A percentile compares a stretch with the other conserved stretches of the same genome.
Evolutionary conservation across 2,888 invertebrate genomes (phyloP).

Genomic region (Bugula neritina): DNA sequence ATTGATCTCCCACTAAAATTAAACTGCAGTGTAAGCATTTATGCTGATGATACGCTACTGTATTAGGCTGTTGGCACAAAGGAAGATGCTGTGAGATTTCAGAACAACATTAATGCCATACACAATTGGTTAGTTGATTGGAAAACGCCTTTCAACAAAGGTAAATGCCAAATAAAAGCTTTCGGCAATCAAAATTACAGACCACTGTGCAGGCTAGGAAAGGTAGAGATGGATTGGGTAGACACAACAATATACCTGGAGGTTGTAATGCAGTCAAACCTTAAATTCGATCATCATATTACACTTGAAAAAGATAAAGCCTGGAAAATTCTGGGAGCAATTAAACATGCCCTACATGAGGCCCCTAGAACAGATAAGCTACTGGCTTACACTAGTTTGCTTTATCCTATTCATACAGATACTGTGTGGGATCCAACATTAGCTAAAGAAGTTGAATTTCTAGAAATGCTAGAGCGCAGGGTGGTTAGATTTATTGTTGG

Average conservation of each 20-base stretch:
- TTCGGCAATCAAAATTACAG: background rate
- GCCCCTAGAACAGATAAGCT: background rate
- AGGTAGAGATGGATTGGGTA: too few species aligned
- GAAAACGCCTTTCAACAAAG: background rate
- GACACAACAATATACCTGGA: background rate
- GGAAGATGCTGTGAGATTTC: background rate
- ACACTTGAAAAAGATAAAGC: background rate
- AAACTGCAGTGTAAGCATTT: background rate
- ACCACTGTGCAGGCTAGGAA: background rate
- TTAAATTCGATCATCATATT: background rate
- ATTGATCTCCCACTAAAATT: background rate
- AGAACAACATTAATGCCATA: background rate
- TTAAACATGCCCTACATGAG: background rate
- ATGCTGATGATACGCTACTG: background rate
- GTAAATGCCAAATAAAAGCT: background rate
- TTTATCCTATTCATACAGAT: background rate
- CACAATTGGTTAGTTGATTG: background rate
- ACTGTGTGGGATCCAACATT: background rate
- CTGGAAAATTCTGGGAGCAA: background rate
- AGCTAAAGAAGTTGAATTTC: too few species aligned
- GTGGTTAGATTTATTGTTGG: background rate
- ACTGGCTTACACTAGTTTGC: background rate
- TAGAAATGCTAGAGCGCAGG: background rate
- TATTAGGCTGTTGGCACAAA: background rate
- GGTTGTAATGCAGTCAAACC: background rate